Percentiles rank a stretch among this genome's conserved stretches.
phyloP scores from a whole-genome alignment of 2,888 invertebrate species.

The Biston betularia region DNA sequence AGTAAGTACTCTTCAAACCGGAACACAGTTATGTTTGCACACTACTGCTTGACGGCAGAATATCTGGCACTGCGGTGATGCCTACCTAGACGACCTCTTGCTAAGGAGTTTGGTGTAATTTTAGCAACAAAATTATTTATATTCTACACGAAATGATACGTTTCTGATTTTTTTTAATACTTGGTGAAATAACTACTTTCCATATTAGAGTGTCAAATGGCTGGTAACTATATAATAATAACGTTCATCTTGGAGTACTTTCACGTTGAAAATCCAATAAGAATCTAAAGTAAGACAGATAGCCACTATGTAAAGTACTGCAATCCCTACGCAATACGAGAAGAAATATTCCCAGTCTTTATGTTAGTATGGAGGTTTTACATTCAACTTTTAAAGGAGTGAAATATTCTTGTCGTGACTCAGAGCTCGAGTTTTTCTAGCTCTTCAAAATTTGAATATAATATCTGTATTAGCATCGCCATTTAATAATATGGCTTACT shows the following conservation, averaged over 20 bases:
- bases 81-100: too few species aligned
- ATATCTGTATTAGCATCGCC: too few species aligned
- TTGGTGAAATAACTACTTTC: neutral
- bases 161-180: too few species aligned
- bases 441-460: neutral
- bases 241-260: neutral
- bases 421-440: neutral
- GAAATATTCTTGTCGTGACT: neutral
- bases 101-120: too few species aligned
- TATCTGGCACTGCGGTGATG: too few species aligned
- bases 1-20: too few species aligned
- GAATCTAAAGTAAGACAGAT: constrained; percentile 16
- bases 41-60: too few species aligned
- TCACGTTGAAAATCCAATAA: constrained; percentile 17
- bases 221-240: neutral
- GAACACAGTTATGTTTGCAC: too few species aligned
- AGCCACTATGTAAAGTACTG: constrained; percentile 16
- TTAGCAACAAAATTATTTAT: too few species aligned
- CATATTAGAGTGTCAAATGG: neutral
- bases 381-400: constrained; percentile 8
- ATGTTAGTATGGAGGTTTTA: constrained; percentile 4
- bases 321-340: constrained; percentile 3
- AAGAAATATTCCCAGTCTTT: constrained; percentile 3
- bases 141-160: too few species aligned
- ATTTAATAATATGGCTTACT: too few species aligned